Base-by-base conservation (phyloP, 2,113 vertebrate genomes). In the Callipepla squamata region DNA sequence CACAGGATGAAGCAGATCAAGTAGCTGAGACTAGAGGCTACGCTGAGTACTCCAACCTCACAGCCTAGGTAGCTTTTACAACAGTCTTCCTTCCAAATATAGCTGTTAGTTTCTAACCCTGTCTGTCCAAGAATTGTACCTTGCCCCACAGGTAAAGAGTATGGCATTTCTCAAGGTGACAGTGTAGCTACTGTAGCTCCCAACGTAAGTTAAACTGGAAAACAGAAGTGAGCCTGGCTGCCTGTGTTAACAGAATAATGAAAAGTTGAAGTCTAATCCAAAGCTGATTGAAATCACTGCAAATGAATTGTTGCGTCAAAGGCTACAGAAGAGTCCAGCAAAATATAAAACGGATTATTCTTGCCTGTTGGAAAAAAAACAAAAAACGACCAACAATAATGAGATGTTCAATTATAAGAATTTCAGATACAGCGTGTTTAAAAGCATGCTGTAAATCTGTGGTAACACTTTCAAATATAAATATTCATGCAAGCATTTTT, bases 381-480 rank as follows among this genome's bases (percentile, higher is more conserved):
- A 36, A 36, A 36, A 36, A 36, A 28, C 51, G 28, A 28, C 26
- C 26, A 53, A 0, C 36, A 59, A 40, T 65, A 72, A 62, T 26
- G 48, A 85, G 55, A 59, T 80, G 9, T 55, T 67, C 0, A 8
- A 57, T 85, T 80, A 80, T 50, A 67, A 74, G 47, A 47, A 70
- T 92, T 93, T 83, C 55, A 83, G 65, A 88, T 86, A 61, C 34
- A 75, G 65, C 13, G 17, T 77, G 22, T 74, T 70, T 79, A 85
- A 91, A 88, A 83, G 55, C 30, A 68, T 57, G 74, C 38, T 67
- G 28, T 66, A 90, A 80, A 93, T 77, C 47, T 74, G 65, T 91
- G 85, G 90, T 76, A 92, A 59, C 75, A 65, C 4, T 95, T 91
- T 76, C 63, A 76, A 66, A 87, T 90, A 74, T 44, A 92, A 91